phyloP scores from a whole-genome alignment of 2,113 vertebrate genomes.

The Ochotona curzoniae region DNA sequence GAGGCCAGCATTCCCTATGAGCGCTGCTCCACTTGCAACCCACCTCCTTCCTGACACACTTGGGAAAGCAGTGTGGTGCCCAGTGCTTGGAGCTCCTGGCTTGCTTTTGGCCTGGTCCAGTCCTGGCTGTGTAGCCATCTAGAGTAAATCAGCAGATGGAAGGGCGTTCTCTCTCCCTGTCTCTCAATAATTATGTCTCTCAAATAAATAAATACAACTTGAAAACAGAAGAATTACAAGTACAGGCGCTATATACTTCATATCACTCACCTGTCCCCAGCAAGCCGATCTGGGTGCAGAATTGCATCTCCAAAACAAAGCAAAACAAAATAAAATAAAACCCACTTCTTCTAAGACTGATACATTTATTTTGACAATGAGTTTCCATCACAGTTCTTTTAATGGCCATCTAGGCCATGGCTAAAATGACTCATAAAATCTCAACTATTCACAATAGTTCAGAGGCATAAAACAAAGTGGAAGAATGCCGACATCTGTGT shows the following conservation, averaged over 20 bases:
- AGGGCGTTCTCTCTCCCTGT: too few species aligned
- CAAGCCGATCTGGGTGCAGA: neutral
- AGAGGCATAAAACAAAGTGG: neutral
- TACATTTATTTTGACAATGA: neutral
- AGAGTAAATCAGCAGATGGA: too few species aligned
- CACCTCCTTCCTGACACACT: too few species aligned
- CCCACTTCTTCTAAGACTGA: neutral
- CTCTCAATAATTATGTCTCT: too few species aligned
- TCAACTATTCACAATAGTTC: neutral
- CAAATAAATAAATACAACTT: too few species aligned
- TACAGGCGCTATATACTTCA: neutral
- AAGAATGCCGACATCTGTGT: neutral
- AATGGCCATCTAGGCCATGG: neutral
- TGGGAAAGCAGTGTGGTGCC: too few species aligned
- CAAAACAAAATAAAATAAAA: neutral
- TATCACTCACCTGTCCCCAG: neutral
- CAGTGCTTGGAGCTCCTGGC: too few species aligned
- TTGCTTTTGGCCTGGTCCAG: too few species aligned
- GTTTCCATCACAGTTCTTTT: neutral
- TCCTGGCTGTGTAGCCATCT: too few species aligned
- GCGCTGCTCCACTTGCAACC: too few species aligned
- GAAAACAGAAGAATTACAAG: neutral
- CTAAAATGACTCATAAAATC: slow-evolving; percentile 26
- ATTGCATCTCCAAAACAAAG: neutral
- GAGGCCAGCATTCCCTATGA: too few species aligned